Evolutionary conservation across 1,140 invertebrate species (phyloP).

Genomic region (Drosophila ogumai): DNA sequence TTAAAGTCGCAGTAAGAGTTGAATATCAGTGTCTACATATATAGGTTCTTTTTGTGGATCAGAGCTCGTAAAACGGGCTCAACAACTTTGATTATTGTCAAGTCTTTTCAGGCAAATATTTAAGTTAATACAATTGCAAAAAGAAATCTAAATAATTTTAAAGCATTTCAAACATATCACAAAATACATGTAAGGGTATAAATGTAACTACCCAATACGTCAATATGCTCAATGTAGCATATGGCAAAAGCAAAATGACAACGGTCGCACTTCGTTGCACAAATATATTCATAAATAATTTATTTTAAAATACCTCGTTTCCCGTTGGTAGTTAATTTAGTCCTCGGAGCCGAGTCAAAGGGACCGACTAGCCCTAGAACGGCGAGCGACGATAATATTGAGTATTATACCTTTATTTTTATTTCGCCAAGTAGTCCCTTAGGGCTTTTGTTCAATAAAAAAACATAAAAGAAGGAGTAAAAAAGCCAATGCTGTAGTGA

Average conservation of each 20-base stretch:
- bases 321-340: conserved; percentile 78
- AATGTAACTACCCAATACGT: not conserved
- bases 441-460: conserved; percentile 78
- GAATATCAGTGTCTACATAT: not conserved
- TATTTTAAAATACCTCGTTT: conserved; percentile 77
- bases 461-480: conserved; percentile 55
- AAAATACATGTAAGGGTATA: no score
- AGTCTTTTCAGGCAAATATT: no score
- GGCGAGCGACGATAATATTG: conserved; percentile 72
- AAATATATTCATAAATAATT: conserved; percentile 80
- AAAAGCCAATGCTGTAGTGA: conserved; percentile 52
- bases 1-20: not conserved
- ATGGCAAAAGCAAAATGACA: conserved; percentile 50
- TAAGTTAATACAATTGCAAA: no score
- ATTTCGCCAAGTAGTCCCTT: conserved; percentile 77
- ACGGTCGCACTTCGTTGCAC: conserved; percentile 70
- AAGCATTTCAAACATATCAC: no score
- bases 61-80: no score
- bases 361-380: conserved; percentile 21
- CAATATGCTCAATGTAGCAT: conserved; percentile 5
- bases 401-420: conserved; percentile 82
- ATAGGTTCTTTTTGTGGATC: not conserved
- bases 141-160: no score
- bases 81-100: no score
- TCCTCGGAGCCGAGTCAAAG: conserved; percentile 34